Base-by-base conservation (phyloP, 2,113 vertebrate species). In the Setophaga coronata region DNA sequence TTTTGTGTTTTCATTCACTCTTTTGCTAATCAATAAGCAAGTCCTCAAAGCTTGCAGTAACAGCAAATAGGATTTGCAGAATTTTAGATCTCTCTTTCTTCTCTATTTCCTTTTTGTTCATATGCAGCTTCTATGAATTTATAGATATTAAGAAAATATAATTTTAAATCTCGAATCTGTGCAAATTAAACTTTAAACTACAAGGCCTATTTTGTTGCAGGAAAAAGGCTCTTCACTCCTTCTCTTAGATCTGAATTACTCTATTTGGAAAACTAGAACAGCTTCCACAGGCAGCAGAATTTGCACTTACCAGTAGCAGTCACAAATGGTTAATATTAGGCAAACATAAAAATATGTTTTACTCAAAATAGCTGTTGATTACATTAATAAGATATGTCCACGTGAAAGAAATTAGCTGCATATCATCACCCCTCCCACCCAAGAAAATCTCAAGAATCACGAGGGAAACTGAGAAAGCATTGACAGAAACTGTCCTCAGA, bases 351-450 rank as follows among this genome's bases (percentile, higher is more conserved):
- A 36, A 67, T 94, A 92, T 42, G 7, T 62, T 82, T 25, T 69
- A 33, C 19, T 89, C 83, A 82, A 89, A 70, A 94, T 96, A 90
- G 96, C 3, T 38, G 16, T 50, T 51, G 5, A 10, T 25, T 62
- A 9, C 40, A 43, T 51, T 74, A 67, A 48, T 57, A 50, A 36
- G 26, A 14, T 4, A 18, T 7, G 50, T 79, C 91, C 40, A 95
- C 69, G 51, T 95, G 93, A 96, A 94, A 71, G 78, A 97, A 97
- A 97, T 94, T 23, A 67, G 36, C n/a, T 87, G 87, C 94, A 82
- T 50, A 58, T 14, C 14, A 57, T 10, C 20, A 71, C 5, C 1
- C 2, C 14, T 77, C 12, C 3, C 4, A 81, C 11, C 3, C 14
- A 91, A 53, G 79, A 77, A 97, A 93, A 82, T 81, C 81, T 96